Evolutionary conservation across 2,888 invertebrate genomes (phyloP).

Genomic region (Oligia strigilis): DNA sequence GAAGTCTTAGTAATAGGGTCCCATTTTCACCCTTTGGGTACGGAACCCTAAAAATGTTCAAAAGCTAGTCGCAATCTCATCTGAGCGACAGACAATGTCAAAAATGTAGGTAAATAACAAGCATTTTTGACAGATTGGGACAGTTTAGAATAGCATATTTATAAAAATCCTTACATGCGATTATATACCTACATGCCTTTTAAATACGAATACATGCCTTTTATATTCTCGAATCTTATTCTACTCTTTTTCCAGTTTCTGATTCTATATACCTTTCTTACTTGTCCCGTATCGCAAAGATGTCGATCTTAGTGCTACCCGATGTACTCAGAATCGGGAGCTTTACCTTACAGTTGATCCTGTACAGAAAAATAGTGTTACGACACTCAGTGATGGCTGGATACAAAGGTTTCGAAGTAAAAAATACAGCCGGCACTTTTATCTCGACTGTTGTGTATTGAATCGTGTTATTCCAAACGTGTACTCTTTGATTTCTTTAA

Average conservation of each 20-base stretch:
- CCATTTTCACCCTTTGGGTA: too few species aligned
- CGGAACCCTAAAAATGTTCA: too few species aligned
- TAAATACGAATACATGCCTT: not conserved
- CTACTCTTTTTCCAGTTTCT: not conserved
- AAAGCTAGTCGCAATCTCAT: too few species aligned
- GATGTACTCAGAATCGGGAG: slow-evolving; percentile 15
- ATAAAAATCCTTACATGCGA: not conserved
- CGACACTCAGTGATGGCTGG: slow-evolving; percentile 10
- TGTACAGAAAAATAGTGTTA: slow-evolving; percentile 41
- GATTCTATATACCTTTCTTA: not conserved
- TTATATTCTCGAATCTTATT: too few species aligned
- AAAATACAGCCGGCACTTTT: slow-evolving; percentile 38
- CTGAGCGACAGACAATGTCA: not conserved
- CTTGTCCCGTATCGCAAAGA: slow-evolving; percentile 10
- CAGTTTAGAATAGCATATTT: too few species aligned
- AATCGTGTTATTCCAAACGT: slow-evolving; percentile 10
- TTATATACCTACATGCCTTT: not conserved
- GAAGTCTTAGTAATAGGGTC: too few species aligned
- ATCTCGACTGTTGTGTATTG: slow-evolving; percentile 29
- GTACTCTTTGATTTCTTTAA: not conserved
- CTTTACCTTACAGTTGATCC: slow-evolving; percentile 25
- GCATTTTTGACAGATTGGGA: too few species aligned
- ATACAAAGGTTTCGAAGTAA: slow-evolving; percentile 39
- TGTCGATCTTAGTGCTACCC: slow-evolving; percentile 14
- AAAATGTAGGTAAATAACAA: too few species aligned